These are phyloP conservation scores for Melanostoma scalare DNA, from an alignment of 2,888 invertebrate genomes.

Conservation along the genomic window DNA sequence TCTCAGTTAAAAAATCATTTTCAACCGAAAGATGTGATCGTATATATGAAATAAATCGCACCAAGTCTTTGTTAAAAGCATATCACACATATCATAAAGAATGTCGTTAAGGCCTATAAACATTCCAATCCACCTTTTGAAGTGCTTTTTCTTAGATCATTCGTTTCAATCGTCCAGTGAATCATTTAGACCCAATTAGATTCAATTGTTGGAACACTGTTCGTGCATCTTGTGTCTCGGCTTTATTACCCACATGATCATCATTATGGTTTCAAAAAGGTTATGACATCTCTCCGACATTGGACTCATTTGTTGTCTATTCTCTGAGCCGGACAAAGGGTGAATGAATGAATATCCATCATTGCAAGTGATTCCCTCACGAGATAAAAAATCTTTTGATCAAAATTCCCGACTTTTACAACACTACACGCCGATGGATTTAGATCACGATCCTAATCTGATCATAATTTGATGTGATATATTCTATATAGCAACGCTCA, in stretches of 20 bases:
- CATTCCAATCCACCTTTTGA: constrained; percentile 47
- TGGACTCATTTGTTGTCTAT: constrained; percentile 36
- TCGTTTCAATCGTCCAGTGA: constrained; percentile 35
- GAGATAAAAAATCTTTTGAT: constrained; percentile 24
- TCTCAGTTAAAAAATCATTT: constrained; percentile 49
- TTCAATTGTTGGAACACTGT: constrained; percentile 55
- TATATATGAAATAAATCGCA: constrained; percentile 16
- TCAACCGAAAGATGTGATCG: constrained; percentile 23
- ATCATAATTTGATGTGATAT: constrained; percentile 55
- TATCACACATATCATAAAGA: not conserved
- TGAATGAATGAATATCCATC: constrained; percentile 13
- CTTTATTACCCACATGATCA: constrained; percentile 45
- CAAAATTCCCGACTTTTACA: constrained; percentile 28
- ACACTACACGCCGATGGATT: constrained; percentile 10
- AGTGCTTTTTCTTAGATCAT: constrained; percentile 33
- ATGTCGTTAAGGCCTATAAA: constrained; percentile 38
- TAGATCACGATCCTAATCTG: constrained; percentile 49
- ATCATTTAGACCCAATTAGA: constrained; percentile 68
- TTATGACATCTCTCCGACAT: constrained; percentile 55
- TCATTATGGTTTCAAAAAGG: constrained; percentile 35
- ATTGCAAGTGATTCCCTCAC: constrained; percentile 49
- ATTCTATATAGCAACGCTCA: constrained; percentile 26
- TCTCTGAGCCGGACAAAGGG: constrained; percentile 40
- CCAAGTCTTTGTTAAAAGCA: constrained; percentile 17
- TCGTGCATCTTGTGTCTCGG: constrained; percentile 12